These are phyloP conservation scores for Rhea americana DNA, from an alignment of 2,113 vertebrate species.

Conservation along the genomic window DNA sequence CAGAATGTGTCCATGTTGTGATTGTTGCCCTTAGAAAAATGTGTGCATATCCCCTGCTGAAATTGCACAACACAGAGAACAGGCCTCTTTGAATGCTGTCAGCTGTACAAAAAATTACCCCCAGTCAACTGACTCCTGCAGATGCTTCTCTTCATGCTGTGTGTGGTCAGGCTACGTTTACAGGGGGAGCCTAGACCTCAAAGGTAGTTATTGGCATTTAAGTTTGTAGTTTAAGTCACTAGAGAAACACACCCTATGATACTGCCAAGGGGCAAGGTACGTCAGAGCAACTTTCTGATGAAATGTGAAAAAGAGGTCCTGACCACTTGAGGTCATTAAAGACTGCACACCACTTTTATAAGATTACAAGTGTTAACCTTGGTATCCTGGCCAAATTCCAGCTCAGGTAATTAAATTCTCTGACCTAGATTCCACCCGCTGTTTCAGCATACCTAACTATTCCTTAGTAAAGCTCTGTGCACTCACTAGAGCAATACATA, in stretches of 20 bases:
- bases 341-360: not conserved
- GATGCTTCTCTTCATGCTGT: not conserved
- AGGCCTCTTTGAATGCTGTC: not conserved
- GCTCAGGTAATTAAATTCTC: not conserved
- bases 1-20: constrained; percentile 12
- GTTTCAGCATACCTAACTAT: not conserved
- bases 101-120: not conserved
- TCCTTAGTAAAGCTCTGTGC: not conserved
- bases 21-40: not conserved
- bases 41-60: fast-evolving
- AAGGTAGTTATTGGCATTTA: not conserved
- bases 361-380: not conserved
- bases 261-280: not conserved
- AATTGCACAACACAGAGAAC: not conserved
- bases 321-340: fast-evolving
- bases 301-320: not conserved
- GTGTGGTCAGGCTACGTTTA: not conserved
- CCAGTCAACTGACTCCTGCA: not conserved
- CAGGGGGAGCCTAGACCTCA: not conserved
- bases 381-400: not conserved
- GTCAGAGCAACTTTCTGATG: not conserved
- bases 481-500: not conserved
- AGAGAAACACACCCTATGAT: not conserved
- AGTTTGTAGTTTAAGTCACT: not conserved
- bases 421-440: not conserved